These are phyloP conservation scores for Leptura quadrifasciata DNA, from an alignment of 2,888 invertebrate species.

Conservation along the genomic window DNA sequence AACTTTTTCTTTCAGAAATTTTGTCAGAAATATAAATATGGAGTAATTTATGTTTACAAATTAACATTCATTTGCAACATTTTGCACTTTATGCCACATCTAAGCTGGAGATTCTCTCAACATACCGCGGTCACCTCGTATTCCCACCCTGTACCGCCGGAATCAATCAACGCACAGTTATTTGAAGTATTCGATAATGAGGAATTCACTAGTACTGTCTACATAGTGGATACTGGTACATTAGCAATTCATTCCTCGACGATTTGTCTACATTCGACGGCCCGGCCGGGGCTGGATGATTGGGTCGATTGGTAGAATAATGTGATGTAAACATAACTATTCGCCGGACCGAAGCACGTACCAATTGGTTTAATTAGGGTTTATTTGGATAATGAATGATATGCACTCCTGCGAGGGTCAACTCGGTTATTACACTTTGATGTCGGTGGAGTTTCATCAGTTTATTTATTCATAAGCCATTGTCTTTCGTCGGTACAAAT, in stretches of 20 bases:
- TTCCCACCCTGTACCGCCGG: not conserved
- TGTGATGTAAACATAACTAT: constrained; percentile 21
- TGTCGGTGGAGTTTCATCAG: constrained; percentile 23
- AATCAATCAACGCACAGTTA: constrained; percentile 1
- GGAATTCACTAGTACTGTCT: not conserved
- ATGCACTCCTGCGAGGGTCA: constrained; percentile 21
- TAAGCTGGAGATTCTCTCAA: too few species aligned
- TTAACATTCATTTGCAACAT: too few species aligned
- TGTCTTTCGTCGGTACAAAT: not conserved
- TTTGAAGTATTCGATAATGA: constrained; percentile 9
- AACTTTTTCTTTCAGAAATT: too few species aligned
- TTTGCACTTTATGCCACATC: too few species aligned
- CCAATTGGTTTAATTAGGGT: constrained; percentile 36
- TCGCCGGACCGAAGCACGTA: not conserved
- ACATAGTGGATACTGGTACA: not conserved
- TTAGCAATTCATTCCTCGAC: constrained; percentile 9
- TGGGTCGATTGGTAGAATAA: constrained; percentile 20
- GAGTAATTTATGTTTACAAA: too few species aligned
- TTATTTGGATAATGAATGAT: constrained; percentile 39
- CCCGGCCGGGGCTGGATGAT: not conserved
- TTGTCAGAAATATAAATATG: too few species aligned
- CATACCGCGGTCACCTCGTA: not conserved
- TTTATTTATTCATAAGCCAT: constrained; percentile 36
- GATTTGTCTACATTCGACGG: constrained; percentile 10
- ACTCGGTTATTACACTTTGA: constrained; percentile 36